Conservation (phyloP, 2,797 vertebrate genomes). For the Nyctalus aviator region DNA sequence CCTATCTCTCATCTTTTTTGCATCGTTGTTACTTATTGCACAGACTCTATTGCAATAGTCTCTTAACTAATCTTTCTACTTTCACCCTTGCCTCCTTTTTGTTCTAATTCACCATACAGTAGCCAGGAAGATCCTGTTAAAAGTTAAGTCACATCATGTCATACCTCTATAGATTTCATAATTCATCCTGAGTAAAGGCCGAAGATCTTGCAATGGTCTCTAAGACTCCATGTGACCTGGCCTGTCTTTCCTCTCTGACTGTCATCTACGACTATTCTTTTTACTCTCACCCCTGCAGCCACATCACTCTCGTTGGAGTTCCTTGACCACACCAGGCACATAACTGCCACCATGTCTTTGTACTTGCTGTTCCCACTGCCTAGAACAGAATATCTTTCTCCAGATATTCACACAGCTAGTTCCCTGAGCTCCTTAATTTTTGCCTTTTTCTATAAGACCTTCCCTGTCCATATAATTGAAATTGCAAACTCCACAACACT, state of each 20-base stretch:
- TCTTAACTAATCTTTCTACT: slow-evolving; percentile 36
- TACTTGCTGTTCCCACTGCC: background rate
- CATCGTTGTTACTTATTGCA: slow-evolving; percentile 15
- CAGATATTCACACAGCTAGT: background rate
- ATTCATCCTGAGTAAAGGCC: background rate
- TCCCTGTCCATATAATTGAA: background rate
- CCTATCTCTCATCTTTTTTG: background rate
- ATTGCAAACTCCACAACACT: background rate
- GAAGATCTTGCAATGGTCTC: background rate
- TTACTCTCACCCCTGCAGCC: background rate
- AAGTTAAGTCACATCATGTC: slow-evolving; percentile 7
- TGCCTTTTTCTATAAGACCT: background rate
- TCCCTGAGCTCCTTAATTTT: slow-evolving; percentile 14
- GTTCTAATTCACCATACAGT: background rate
- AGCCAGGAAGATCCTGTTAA: slow-evolving; percentile 11
- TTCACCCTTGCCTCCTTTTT: slow-evolving; percentile 48
- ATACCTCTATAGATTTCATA: background rate
- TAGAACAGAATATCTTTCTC: background rate
- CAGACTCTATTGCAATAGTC: background rate
- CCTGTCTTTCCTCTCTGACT: background rate
- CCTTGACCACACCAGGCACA: background rate
- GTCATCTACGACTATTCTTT: background rate
- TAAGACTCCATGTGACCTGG: background rate
- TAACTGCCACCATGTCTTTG: background rate
- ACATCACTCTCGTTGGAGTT: background rate